Evolutionary conservation across 2,888 invertebrate species (phyloP), one percentile per base, ranked within the genome.

Genomic region (Epinotia demarniana): DNA sequence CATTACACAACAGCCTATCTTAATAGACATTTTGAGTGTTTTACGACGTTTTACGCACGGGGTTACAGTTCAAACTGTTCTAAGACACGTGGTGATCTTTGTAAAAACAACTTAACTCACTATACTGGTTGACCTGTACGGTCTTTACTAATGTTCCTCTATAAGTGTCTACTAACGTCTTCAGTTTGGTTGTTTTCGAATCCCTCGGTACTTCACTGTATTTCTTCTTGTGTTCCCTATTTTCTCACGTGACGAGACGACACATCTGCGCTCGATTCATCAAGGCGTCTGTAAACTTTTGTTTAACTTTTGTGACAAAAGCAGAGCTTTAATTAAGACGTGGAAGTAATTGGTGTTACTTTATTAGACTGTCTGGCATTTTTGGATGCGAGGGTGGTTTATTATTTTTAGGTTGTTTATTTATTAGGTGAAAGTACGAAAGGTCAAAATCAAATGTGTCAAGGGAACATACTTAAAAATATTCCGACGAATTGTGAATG

Each of bases 191-290:
- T n/a, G 53, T 53, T n/a, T n/a, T 53, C n/a, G n/a, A 1, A n/a
- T n/a, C 53, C n/a, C 53, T n/a, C 13, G 46, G 12, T 13, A 46
- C 12, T 58, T 23, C 16, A 58, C 58, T 23, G 58, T 27, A 23
- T 33, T 61, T 33, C 23, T 12, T 27, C 23, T 13, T 16, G 33
- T 61, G 5, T 60, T 80, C 84, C 85, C 84, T 86, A 87, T 88
- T 88, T 90, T 92, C 92, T 89, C 92, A 92, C 89, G 89, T 87
- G 84, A 79, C 83, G 81, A 79, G 79, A 78, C 78, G 79, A 74
- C 86, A 87, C 92, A 92, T 89, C 87, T 93, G 92, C 80, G 82
- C 77, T 81, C 87, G 87, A 92, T 92, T 90, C 90, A 89, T 91
- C 88, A 87, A 82, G 81, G 78, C 77, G 74, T 75, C 75, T 75